These are phyloP conservation scores for Parnassius mnemosyne DNA, from an alignment of 2,888 invertebrate genomes.

Conservation along the genomic window DNA sequence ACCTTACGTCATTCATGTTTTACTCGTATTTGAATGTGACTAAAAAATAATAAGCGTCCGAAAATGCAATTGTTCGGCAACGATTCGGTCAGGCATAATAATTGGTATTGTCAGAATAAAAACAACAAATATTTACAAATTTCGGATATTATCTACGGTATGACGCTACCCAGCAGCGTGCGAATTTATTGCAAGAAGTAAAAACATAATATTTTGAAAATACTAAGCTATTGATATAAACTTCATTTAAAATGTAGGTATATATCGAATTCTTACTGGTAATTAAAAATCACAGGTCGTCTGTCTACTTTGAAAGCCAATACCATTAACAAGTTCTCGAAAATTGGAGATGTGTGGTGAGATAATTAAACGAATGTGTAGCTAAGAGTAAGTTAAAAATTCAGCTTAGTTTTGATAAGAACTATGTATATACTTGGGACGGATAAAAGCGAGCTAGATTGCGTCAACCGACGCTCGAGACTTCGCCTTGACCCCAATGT, in stretches of 20 bases:
- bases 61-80: constrained; percentile 6
- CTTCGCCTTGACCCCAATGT: constrained; percentile 69
- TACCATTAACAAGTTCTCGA: background rate
- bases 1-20: constrained; percentile 4
- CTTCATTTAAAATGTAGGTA: too few species aligned
- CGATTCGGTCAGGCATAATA: constrained; percentile 1
- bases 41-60: constrained; percentile 5
- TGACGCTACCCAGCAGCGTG: too few species aligned
- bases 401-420: constrained; percentile 45
- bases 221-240: too few species aligned
- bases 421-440: constrained; percentile 36
- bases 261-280: too few species aligned
- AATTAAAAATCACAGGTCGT: too few species aligned
- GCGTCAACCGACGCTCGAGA: constrained; percentile 53
- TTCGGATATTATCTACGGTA: too few species aligned
- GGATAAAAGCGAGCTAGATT: constrained; percentile 52
- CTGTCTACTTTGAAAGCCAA: too few species aligned
- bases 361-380: constrained; percentile 14
- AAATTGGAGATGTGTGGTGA: constrained; percentile 12
- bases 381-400: constrained; percentile 36
- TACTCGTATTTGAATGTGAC: constrained; percentile 4
- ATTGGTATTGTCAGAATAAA: constrained; percentile 9
- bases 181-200: too few species aligned
- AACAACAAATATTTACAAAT: constrained; percentile 1
- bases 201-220: too few species aligned